These are phyloP conservation scores for Vulpes vulpes DNA, from an alignment of 2,113 vertebrate species.

Conservation along the genomic window DNA sequence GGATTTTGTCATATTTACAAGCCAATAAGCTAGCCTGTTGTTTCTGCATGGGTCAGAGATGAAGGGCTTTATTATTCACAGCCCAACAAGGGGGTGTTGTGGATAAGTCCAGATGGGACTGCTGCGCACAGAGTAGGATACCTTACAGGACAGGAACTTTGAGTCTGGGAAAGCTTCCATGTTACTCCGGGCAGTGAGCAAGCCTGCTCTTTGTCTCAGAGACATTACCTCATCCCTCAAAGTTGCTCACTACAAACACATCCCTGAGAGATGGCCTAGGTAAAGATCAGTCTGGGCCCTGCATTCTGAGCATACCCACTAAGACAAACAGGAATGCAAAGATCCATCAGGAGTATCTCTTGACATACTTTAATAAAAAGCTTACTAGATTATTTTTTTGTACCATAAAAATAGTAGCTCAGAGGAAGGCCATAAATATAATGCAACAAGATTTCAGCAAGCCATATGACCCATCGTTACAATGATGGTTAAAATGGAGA, in stretches of 20 bases:
- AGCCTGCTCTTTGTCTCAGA: not conserved
- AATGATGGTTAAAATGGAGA: conserved; percentile 1
- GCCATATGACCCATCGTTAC: not conserved
- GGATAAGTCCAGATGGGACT: not conserved
- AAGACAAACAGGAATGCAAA: not conserved
- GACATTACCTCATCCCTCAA: not conserved
- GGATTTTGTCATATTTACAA: not conserved
- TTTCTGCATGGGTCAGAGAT: not conserved
- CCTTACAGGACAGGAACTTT: not conserved
- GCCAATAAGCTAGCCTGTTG: not conserved
- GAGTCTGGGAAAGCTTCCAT: not conserved
- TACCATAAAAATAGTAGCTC: not conserved
- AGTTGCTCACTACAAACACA: not conserved
- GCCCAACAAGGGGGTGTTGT: not conserved
- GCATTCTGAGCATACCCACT: not conserved
- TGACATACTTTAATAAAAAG: not conserved
- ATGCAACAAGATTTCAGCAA: not conserved
- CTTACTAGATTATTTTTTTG: not conserved
- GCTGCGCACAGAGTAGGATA: not conserved
- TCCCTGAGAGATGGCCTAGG: not conserved
- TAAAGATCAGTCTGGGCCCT: not conserved
- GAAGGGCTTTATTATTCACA: not conserved
- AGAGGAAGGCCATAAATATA: not conserved
- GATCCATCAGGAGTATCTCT: not conserved
- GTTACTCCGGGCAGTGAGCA: not conserved